phyloP scores from a whole-genome alignment of 2,797 vertebrate genomes.

The Sardinella longiceps region DNA sequence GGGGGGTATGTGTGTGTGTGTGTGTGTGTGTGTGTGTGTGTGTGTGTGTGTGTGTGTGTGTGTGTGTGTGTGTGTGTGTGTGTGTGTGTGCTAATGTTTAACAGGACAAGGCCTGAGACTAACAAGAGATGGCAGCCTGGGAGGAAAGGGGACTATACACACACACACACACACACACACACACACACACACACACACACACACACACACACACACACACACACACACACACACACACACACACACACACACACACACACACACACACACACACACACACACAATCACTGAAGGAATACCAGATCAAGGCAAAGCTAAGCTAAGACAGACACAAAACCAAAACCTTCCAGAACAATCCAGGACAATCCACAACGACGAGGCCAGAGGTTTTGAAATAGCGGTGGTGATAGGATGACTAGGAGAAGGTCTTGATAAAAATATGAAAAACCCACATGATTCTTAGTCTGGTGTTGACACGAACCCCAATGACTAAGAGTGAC shows the following conservation, averaged over 20 bases:
- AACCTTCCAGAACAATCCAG: background rate
- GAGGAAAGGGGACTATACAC: background rate
- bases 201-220: too few species aligned
- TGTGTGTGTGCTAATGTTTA: background rate
- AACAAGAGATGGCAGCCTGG: background rate
- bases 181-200: too few species aligned
- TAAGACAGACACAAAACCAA: background rate
- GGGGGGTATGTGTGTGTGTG: constrained; percentile 40
- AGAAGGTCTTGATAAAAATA: background rate
- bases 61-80: background rate
- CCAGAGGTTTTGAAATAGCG: background rate
- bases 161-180: too few species aligned
- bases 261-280: too few species aligned
- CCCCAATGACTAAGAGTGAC: background rate
- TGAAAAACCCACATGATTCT: constrained; percentile 13
- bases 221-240: too few species aligned
- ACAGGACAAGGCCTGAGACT: background rate
- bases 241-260: too few species aligned
- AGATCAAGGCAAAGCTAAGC: background rate
- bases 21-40: background rate
- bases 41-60: background rate
- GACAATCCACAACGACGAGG: background rate
- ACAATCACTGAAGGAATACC: background rate
- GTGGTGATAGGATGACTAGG: constrained; percentile 38
- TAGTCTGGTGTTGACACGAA: background rate